Evolutionary conservation across 2,113 vertebrate species (phyloP).

Genomic region (Toxotes jaculatrix): DNA sequence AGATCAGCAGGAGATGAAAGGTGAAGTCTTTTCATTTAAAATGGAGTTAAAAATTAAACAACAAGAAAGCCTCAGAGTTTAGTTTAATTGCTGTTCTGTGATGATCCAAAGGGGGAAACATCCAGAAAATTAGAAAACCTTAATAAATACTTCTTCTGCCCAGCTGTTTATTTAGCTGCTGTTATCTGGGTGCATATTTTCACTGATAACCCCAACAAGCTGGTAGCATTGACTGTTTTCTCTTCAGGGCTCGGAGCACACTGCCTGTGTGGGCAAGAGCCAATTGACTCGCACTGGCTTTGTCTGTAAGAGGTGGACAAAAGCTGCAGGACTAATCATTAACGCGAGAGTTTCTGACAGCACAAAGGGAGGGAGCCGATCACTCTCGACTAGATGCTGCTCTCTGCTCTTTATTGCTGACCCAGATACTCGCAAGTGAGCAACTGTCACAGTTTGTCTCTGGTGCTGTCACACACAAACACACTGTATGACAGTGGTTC

Average conservation of each 20-base stretch:
- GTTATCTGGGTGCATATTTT: conserved; percentile 44
- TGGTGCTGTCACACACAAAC: conserved; percentile 4
- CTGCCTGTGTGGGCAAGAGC: conserved; percentile 20
- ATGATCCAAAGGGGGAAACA: background rate
- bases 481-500: conserved; percentile 1
- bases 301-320: conserved; percentile 45
- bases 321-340: conserved; percentile 69
- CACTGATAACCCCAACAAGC: conserved; percentile 45
- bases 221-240: conserved; percentile 6
- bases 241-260: background rate
- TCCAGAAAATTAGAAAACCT: background rate
- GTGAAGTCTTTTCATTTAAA: conserved; percentile 73
- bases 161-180: background rate
- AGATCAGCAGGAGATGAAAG: conserved; percentile 71
- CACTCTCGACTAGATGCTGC: conserved; percentile 22
- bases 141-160: background rate
- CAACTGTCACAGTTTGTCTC: conserved; percentile 18
- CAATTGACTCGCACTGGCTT: conserved; percentile 34
- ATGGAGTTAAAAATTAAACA: conserved; percentile 75
- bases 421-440: background rate
- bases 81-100: background rate
- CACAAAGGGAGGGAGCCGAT: conserved; percentile 52
- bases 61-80: conserved; percentile 19
- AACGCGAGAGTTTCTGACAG: conserved; percentile 29
- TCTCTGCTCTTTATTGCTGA: conserved; percentile 21